Conservation (phyloP, 1,140 invertebrate genomes). For the Sinella curviseta region DNA sequence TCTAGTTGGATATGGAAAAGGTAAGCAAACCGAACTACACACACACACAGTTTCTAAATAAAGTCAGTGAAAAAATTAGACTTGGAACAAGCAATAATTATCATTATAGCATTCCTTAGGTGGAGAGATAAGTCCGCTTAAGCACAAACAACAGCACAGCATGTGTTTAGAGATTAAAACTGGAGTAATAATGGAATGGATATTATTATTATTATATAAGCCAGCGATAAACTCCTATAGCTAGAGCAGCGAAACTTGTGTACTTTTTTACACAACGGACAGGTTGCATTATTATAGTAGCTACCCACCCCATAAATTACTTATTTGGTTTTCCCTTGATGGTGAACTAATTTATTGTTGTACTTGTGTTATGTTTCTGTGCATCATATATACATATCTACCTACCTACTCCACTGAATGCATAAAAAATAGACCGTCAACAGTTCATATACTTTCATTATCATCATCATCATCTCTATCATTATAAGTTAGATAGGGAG, state of each 20-base stretch:
- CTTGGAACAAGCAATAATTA: no score
- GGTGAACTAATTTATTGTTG: constrained; percentile 23
- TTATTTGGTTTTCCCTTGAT: constrained; percentile 25
- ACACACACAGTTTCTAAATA: no score
- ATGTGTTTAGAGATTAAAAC: no score
- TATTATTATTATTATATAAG: no score
- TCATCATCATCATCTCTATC: not conserved
- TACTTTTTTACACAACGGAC: not conserved
- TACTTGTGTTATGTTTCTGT: not conserved
- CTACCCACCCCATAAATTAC: constrained; percentile 23
- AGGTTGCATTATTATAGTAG: not conserved
- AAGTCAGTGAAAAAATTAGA: no score
- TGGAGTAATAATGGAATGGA: not conserved
- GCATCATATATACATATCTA: not conserved
- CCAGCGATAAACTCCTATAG: not conserved
- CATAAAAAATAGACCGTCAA: not conserved
- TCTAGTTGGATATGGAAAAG: no score
- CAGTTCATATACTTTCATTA: not conserved
- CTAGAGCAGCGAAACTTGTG: not conserved
- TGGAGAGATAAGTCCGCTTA: no score
- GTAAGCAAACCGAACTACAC: no score
- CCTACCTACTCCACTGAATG: not conserved
- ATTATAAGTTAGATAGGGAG: no score
- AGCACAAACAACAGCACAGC: no score
- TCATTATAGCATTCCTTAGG: no score